A percentile compares a stretch with the other conserved stretches of the same genome.
Conservation (phyloP, 92 coral and sea anemone species). For the Actinostola sp. region DNA sequence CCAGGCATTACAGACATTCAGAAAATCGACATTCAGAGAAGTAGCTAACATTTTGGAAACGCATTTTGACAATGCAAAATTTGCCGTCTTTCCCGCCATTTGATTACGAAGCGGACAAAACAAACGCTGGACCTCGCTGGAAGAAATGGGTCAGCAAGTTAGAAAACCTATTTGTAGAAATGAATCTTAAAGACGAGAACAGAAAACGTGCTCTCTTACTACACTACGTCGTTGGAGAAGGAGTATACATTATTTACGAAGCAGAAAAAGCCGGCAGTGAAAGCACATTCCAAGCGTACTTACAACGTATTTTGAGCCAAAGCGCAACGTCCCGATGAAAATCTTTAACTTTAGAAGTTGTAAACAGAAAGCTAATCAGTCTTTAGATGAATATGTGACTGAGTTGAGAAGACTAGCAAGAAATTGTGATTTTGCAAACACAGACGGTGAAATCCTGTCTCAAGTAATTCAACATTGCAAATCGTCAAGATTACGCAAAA, state of each 20-base stretch:
- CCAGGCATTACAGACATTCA: neutral
- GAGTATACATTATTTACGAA: conserved; percentile 52
- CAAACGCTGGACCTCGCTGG: conserved; percentile 31
- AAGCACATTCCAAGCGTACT: conserved; percentile 11
- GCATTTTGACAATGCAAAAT: neutral
- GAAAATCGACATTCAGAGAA: neutral
- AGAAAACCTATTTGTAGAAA: conserved; percentile 35
- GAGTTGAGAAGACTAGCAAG: neutral
- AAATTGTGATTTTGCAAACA: neutral
- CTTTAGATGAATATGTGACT: conserved; percentile 20
- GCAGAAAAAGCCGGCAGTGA: conserved; percentile 15
- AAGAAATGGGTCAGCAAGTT: conserved; percentile 33
- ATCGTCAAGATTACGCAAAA: conserved; percentile 21
- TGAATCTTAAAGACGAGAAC: conserved; percentile 22
- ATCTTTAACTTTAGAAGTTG: conserved; percentile 48
- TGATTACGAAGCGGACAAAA: conserved; percentile 15
- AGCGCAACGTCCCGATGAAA: conserved; percentile 28
- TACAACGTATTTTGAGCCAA: conserved; percentile 3
- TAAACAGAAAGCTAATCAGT: conserved; percentile 39
- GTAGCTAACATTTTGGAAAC: neutral
- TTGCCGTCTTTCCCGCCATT: conserved; percentile 17
- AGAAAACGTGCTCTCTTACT: conserved; percentile 45
- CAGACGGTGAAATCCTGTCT: conserved; percentile 27
- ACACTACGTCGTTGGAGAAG: conserved; percentile 32
- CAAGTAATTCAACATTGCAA: conserved; percentile 42